These are phyloP conservation scores for Uropetala carovei DNA, from an alignment of 2,888 invertebrate species.

Conservation along the genomic window DNA sequence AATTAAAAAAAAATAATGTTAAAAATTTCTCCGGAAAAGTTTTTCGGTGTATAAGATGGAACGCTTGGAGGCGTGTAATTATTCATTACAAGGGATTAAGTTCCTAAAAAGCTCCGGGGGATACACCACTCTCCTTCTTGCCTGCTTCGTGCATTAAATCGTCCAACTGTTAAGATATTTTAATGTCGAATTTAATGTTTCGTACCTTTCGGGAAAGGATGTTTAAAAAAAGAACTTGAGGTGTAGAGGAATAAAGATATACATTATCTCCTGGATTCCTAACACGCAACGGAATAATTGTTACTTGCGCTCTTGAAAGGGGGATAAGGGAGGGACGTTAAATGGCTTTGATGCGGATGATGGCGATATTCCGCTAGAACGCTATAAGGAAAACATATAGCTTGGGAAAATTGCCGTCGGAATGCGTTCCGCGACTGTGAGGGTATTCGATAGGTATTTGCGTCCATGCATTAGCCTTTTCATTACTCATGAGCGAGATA, in stretches of 20 bases:
- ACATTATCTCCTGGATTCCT: neutral
- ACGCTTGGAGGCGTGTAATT: neutral
- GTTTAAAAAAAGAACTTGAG: neutral
- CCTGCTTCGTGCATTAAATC: neutral
- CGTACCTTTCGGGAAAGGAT: neutral
- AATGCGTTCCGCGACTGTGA: constrained; percentile 4
- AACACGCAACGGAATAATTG: neutral
- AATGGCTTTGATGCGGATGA: neutral
- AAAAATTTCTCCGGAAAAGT: constrained; percentile 7
- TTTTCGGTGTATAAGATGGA: constrained; percentile 9
- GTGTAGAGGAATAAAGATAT: constrained; percentile 23
- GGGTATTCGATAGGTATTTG: constrained; percentile 40
- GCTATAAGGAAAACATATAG: constrained; percentile 28
- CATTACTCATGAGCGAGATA: constrained; percentile 1
- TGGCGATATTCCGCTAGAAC: too few species aligned
- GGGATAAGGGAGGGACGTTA: neutral
- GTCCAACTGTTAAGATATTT: neutral
- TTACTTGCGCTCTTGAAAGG: too few species aligned
- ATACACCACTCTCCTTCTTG: neutral
- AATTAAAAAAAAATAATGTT: neutral
- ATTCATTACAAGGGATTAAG: constrained; percentile 45
- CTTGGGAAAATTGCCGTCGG: neutral
- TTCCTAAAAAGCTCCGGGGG: neutral
- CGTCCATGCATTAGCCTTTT: neutral
- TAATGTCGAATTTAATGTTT: neutral